Base-by-base conservation (phyloP, 2,113 vertebrate species). In the Paraplagusia blochii region DNA sequence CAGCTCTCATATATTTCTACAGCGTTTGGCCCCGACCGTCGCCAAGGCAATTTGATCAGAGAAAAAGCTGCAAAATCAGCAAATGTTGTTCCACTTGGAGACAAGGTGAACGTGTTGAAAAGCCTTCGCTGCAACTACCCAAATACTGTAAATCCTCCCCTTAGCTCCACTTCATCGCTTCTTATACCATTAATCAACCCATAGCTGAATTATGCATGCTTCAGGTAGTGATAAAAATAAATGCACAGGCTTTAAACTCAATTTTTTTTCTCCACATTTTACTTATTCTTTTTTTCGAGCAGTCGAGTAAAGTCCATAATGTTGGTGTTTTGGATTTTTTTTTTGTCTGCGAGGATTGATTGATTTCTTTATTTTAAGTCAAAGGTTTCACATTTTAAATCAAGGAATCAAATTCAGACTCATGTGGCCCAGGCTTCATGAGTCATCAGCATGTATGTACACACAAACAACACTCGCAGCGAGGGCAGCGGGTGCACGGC, bases 401-500 rank as follows among this genome's bases (percentile, higher is more conserved):
- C 22, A 29, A 29, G 22, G 22, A 29, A 9, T 13, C n/a, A 9
- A 39, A 36, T 46, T 9, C 6, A 9, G 10, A 4, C 18, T 16
- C 11, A 4, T 46, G 49, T 56, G 43, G 14, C 63, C 47, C 66
- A 45, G 46, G 63, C 15, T 47, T 51, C 50, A 29, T 80, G 78
- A 85, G 66, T 86, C 86, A 81, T 65, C 72, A 65, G 15, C 83
- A 58, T 48, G 55, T 66, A 71, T 53, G 49, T 2, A 49, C 68
- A 74, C 72, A 72, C 52, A 76, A 67, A 74, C 68, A 60, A 18
- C 64, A 39, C 69, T 48, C 39, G 13, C 43, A 53, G 39, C 56
- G 79, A 80, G 76, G 75, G 80, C 81, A 85, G 67, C 9, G 86
- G 69, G 84, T 84, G 71, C 82, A 83, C 69, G 65, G 82, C 72